Percentiles rank a stretch among this genome's conserved stretches.
phyloP scores from a whole-genome alignment of 2,797 vertebrate genomes.

The Lagothrix lagotricha region DNA sequence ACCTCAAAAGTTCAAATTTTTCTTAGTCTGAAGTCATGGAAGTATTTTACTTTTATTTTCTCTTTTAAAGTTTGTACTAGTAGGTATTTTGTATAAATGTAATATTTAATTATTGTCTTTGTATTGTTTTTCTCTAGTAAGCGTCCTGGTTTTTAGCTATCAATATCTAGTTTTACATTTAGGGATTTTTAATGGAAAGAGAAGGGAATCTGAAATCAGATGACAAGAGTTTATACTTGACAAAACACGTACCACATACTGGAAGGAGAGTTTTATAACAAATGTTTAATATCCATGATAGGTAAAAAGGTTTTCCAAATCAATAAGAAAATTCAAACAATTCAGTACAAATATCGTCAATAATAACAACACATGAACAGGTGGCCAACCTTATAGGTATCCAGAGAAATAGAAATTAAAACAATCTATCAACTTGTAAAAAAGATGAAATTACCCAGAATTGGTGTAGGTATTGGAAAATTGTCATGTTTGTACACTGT shows the following conservation, averaged over 20 bases:
- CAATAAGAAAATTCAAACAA: slow-evolving; percentile 20
- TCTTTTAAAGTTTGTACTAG: slow-evolving; percentile 29
- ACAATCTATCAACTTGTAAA: background rate
- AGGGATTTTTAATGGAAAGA: background rate
- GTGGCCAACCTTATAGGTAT: background rate
- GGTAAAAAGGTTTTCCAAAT: background rate
- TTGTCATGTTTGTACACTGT: background rate
- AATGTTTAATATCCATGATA: background rate
- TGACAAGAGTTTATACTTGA: background rate
- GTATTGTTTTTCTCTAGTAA: slow-evolving; percentile 42
- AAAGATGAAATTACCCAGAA: background rate
- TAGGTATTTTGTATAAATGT: slow-evolving; percentile 33
- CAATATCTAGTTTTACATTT: background rate
- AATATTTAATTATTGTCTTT: slow-evolving; percentile 22
- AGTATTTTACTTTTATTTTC: slow-evolving; percentile 6
- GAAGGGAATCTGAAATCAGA: slow-evolving; percentile 40
- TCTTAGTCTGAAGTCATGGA: slow-evolving; percentile 16
- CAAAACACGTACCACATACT: background rate
- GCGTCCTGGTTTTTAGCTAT: background rate
- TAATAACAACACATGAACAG: background rate
- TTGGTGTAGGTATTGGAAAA: background rate
- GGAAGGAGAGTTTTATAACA: background rate
- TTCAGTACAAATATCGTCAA: background rate
- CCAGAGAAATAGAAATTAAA: slow-evolving; percentile 24
- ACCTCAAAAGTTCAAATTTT: background rate